These are phyloP conservation scores for Drosophila cardini DNA, from an alignment of 1,140 invertebrate genomes.

Conservation along the genomic window DNA sequence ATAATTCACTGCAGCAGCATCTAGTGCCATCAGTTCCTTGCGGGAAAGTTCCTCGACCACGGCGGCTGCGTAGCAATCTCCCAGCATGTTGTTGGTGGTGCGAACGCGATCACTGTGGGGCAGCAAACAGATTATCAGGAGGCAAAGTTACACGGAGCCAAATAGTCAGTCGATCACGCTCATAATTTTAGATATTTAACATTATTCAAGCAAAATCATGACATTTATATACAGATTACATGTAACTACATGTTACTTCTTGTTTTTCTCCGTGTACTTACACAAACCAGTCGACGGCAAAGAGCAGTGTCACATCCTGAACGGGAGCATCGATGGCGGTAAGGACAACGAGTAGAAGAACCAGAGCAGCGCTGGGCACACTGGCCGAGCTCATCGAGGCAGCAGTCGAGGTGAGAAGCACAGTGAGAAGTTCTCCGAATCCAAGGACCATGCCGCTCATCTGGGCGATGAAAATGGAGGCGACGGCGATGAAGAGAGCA, in stretches of 20 bases:
- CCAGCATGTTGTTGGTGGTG: conserved; percentile 95
- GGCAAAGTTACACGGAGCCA: no score
- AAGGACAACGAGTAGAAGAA: conserved; percentile 93
- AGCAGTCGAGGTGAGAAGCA: conserved; percentile 95
- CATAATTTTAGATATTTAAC: no score
- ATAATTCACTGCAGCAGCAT: conserved; percentile 87
- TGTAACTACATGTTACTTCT: no score
- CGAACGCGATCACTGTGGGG: conserved; percentile 91
- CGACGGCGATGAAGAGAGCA: conserved; percentile 94
- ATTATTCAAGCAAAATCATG: no score
- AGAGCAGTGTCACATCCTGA: conserved; percentile 93
- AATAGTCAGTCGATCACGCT: no score
- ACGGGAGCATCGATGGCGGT: conserved; percentile 93
- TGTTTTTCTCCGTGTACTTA: no score
- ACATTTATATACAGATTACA: no score
- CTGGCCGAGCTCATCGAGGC: conserved; percentile 96
- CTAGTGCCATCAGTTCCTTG: conserved; percentile 91
- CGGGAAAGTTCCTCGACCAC: conserved; percentile 93
- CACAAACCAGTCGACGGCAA: conserved; percentile 96
- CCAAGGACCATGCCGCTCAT: conserved; percentile 93
- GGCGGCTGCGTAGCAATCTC: conserved; percentile 94
- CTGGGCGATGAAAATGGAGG: conserved; percentile 96
- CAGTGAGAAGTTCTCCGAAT: conserved; percentile 91
- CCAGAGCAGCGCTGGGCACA: conserved; percentile 96
- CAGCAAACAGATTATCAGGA: neutral